Evolutionary conservation across 92 coral and sea anemone species (phyloP).

Genomic region (Epizoanthus rinbou): DNA sequence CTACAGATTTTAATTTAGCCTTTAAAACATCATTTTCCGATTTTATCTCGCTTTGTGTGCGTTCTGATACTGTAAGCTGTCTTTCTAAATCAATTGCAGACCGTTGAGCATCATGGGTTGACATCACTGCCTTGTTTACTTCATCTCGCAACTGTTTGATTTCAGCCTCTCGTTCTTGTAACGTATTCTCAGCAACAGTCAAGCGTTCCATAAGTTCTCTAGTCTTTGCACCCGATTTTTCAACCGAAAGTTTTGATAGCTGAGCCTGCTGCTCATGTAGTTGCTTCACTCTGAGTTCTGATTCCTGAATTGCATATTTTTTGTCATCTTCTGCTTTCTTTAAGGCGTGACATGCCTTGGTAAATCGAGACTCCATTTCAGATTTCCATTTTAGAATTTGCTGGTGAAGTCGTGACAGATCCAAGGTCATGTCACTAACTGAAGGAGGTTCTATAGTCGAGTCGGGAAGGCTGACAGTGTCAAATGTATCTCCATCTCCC

Average conservation of each 20-base stretch:
- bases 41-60: conserved; percentile 56
- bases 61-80: conserved; percentile 62
- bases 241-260: conserved; percentile 70
- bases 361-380: conserved; percentile 56
- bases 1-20: conserved; percentile 51
- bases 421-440: conserved; percentile 79
- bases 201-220: conserved; percentile 66
- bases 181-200: conserved; percentile 61
- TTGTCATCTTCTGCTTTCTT: conserved; percentile 82
- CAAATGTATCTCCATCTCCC: conserved; percentile 52
- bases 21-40: conserved; percentile 62
- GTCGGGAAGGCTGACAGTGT: conserved; percentile 63
- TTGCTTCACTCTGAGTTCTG: conserved; percentile 76
- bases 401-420: conserved; percentile 86
- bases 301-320: conserved; percentile 75
- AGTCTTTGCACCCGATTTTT: conserved; percentile 66
- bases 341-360: conserved; percentile 59
- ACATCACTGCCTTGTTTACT: conserved; percentile 54
- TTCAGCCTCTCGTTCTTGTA: conserved; percentile 74
- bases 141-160: conserved; percentile 63
- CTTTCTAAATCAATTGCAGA: conserved; percentile 68
- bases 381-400: conserved; percentile 85
- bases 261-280: conserved; percentile 77
- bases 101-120: conserved; percentile 74
- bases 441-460: conserved; percentile 68